A percentile compares a stretch with the other conserved stretches of the same genome.
Evolutionary conservation across 2,113 vertebrate species (phyloP).

Genomic region (Phaetusa simplex): DNA sequence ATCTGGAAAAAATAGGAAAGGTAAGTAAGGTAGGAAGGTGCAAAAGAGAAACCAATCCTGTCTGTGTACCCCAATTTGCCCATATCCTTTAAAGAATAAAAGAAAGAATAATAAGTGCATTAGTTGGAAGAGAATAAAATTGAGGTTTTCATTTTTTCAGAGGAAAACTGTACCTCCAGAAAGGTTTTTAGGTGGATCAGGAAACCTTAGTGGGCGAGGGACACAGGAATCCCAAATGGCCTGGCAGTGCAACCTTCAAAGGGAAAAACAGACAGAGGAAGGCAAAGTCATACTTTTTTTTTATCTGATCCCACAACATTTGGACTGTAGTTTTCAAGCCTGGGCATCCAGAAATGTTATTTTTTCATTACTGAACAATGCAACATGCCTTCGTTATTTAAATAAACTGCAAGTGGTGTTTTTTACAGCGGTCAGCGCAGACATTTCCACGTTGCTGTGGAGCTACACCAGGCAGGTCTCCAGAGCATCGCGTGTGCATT

Average conservation of each 20-base stretch:
- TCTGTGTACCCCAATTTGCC: neutral
- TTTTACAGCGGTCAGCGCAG: neutral
- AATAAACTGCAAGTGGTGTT: neutral
- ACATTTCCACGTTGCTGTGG: neutral
- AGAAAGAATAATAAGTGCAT: neutral
- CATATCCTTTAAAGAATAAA: neutral
- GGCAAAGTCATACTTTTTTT: neutral
- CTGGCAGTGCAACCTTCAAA: neutral
- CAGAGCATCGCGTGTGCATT: neutral
- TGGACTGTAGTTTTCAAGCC: neutral
- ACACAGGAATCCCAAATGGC: neutral
- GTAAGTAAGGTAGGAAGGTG: neutral
- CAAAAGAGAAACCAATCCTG: neutral
- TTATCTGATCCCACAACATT: neutral
- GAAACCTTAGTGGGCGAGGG: neutral
- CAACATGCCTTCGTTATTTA: neutral
- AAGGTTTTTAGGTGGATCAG: neutral
- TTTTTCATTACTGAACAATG: neutral
- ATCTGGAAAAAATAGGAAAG: neutral
- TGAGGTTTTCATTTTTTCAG: accelerated
- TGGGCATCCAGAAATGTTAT: neutral
- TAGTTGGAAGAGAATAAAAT: neutral
- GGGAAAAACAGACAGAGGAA: neutral
- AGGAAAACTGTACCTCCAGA: neutral
- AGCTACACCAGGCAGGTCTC: neutral